phyloP scores from a whole-genome alignment of 2,888 invertebrate genomes.

The Nemapogon koenigi region DNA sequence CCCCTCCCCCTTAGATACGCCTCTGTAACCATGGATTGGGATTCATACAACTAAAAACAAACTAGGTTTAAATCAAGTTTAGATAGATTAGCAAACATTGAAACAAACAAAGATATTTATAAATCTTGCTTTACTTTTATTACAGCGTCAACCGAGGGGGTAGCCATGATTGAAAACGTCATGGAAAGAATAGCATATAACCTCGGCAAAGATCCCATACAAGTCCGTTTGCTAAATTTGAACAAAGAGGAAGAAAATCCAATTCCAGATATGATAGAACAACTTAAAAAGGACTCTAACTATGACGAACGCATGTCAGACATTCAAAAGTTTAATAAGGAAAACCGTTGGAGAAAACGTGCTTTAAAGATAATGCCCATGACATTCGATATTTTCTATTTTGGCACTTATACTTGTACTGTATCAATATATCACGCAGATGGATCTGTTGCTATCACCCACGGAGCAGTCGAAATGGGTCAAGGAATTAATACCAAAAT shows the following conservation, averaged over 20 bases:
- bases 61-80: no score
- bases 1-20: no score
- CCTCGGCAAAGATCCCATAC: conserved; percentile 61
- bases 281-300: conserved; percentile 55
- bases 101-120: no score
- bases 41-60: no score
- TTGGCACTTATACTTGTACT: conserved; percentile 62
- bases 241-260: conserved; percentile 41
- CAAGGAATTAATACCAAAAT: conserved; percentile 84
- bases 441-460: conserved; percentile 71
- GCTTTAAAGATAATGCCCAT: conserved; percentile 72
- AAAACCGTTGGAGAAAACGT: conserved; percentile 80
- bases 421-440: conserved; percentile 75
- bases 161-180: conserved; percentile 68
- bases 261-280: conserved; percentile 54
- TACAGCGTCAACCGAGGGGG: conserved; percentile 65
- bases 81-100: no score
- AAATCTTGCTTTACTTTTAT: no score
- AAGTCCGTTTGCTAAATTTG: conserved; percentile 66
- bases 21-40: no score
- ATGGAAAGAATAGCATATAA: conserved; percentile 71
- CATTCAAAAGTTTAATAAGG: conserved; percentile 59
- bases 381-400: conserved; percentile 65
- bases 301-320: conserved; percentile 50
- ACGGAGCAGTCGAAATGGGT: conserved; percentile 76